These are phyloP conservation scores for Carduelis carduelis DNA, from an alignment of 2,797 vertebrate species.

Conservation along the genomic window DNA sequence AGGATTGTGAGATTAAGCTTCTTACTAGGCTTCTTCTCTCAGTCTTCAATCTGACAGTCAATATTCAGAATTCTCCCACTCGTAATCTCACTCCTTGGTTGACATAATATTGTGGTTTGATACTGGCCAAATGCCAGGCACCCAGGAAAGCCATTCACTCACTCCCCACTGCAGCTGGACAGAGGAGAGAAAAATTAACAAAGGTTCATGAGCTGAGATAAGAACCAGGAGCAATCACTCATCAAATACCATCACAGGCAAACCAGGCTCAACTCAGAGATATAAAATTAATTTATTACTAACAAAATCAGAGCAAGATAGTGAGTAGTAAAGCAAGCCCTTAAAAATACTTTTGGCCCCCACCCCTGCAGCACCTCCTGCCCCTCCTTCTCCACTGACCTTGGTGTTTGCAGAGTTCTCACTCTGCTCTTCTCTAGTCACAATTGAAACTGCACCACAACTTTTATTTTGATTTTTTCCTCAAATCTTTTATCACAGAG, in stretches of 20 bases:
- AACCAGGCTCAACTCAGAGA: not conserved
- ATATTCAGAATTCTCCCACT: not conserved
- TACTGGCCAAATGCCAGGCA: not conserved
- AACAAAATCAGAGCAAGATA: not conserved
- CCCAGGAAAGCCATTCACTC: not conserved
- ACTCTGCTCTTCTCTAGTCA: accelerated
- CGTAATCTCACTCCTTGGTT: not conserved
- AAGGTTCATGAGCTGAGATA: no score
- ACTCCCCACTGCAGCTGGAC: not conserved
- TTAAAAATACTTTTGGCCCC: accelerated
- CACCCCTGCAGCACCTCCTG: accelerated
- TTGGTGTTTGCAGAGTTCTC: not conserved
- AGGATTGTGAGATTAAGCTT: not conserved
- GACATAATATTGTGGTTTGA: accelerated
- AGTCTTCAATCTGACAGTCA: not conserved
- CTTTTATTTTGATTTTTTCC: not conserved
- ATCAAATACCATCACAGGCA: not conserved
- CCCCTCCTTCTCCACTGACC: not conserved
- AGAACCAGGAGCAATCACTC: no score
- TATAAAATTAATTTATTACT: not conserved
- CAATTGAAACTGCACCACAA: accelerated
- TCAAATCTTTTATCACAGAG: not conserved
- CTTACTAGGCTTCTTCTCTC: not conserved
- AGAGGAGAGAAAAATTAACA: not conserved
- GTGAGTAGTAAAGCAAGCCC: not conserved